Percentiles rank a stretch among this genome's conserved stretches.
Evolutionary conservation across 2,113 vertebrate genomes (phyloP).

Genomic region (Labeo catla): DNA sequence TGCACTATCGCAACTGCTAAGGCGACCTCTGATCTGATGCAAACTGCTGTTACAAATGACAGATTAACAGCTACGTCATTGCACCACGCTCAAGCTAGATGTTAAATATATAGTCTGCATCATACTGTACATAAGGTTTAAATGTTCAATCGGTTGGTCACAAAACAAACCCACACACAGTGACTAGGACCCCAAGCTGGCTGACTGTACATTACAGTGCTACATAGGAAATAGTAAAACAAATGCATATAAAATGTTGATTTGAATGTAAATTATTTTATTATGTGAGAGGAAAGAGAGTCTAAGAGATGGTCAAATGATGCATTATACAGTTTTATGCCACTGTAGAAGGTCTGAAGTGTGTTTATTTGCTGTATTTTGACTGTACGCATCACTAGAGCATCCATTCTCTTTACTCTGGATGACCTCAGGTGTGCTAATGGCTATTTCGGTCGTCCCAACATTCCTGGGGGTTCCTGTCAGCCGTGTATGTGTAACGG

Average conservation of each 20-base stretch:
- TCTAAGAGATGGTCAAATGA: background rate
- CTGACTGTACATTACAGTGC: background rate
- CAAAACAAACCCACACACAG: slow-evolving; percentile 11
- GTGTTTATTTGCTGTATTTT: background rate
- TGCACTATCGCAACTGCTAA: background rate
- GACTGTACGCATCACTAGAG: background rate
- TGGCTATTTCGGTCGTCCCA: slow-evolving; percentile 89
- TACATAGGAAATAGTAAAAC: background rate
- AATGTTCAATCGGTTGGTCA: background rate
- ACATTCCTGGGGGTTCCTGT: slow-evolving; percentile 85
- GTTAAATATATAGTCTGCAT: background rate
- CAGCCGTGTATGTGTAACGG: slow-evolving; percentile 88
- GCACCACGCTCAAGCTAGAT: background rate
- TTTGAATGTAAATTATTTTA: background rate
- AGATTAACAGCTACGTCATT: background rate
- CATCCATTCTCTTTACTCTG: background rate
- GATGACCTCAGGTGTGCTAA: slow-evolving; percentile 84
- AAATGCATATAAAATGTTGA: background rate
- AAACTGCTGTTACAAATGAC: background rate
- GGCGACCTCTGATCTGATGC: background rate
- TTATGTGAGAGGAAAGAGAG: background rate
- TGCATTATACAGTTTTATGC: background rate
- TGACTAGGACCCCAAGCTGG: background rate
- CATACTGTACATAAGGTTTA: background rate
- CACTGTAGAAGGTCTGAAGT: background rate